These are phyloP conservation scores for Lepus oiostolus DNA, from an alignment of 2,797 vertebrate species.

Conservation along the genomic window DNA sequence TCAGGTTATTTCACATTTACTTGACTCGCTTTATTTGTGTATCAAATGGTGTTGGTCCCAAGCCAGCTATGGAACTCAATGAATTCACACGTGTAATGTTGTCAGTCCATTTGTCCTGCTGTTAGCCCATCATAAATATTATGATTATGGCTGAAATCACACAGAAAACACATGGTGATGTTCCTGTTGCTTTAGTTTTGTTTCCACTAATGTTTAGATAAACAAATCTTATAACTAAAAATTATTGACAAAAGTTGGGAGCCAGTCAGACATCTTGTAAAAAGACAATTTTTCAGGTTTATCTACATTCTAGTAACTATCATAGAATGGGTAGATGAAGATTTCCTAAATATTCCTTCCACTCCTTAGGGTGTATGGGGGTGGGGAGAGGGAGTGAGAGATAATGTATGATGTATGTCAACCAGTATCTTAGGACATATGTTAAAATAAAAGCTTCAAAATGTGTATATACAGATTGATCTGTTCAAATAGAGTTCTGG, in stretches of 20 bases:
- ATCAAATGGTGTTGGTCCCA: not conserved
- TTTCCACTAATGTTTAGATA: not conserved
- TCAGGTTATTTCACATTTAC: not conserved
- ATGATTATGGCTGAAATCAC: not conserved
- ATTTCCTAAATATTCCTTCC: conserved; percentile 9
- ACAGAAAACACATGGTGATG: not conserved
- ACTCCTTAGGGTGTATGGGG: not conserved
- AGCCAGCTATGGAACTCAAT: not conserved
- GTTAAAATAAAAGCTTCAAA: conserved; percentile 9
- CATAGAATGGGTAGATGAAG: not conserved
- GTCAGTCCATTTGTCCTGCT: not conserved
- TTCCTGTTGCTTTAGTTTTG: not conserved
- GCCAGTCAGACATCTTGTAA: not conserved
- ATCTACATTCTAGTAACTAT: not conserved
- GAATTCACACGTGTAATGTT: not conserved
- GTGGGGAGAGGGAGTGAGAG: not conserved
- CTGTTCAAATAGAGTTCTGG: not conserved
- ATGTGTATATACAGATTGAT: not conserved
- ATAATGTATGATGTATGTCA: not conserved
- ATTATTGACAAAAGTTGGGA: not conserved
- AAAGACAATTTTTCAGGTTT: not conserved
- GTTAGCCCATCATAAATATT: not conserved
- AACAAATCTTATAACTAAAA: not conserved
- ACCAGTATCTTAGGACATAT: not conserved
- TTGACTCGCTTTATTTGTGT: not conserved